Percentiles rank a stretch among this genome's conserved stretches.
Evolutionary conservation across 2,113 vertebrate species (phyloP).

Genomic region (Isichthys henryi): DNA sequence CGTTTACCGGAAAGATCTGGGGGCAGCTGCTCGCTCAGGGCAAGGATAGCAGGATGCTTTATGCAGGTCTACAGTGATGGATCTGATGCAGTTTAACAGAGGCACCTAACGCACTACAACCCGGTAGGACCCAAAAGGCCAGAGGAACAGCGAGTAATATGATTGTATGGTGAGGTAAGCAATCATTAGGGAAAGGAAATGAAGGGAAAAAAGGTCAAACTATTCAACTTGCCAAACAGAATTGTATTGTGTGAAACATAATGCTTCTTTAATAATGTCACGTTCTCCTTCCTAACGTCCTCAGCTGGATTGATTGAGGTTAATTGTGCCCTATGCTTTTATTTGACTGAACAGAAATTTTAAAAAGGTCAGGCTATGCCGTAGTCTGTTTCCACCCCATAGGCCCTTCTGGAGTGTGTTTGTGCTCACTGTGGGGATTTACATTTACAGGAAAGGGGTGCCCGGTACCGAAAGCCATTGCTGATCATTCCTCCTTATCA

Average conservation of each 20-base stretch:
- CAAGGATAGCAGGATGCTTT: not conserved
- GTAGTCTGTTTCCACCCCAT: not conserved
- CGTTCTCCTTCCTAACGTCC: not conserved
- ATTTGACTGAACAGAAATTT: not conserved
- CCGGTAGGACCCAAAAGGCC: not conserved
- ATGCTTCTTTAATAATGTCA: slow-evolving; percentile 14
- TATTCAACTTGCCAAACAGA: slow-evolving; percentile 7
- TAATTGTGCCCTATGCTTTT: slow-evolving; percentile 12
- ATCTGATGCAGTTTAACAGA: not conserved
- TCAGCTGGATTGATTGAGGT: slow-evolving; percentile 6
- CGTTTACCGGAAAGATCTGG: not conserved
- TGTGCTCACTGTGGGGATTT: not conserved
- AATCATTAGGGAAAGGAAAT: slow-evolving; percentile 8
- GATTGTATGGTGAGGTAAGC: not conserved
- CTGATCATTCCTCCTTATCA: not conserved
- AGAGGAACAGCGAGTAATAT: not conserved
- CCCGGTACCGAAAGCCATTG: not conserved
- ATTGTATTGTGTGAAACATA: slow-evolving; percentile 9
- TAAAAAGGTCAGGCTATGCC: slow-evolving; percentile 3
- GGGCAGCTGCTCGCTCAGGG: not conserved
- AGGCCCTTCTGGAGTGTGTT: not conserved
- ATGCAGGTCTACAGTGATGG: not conserved
- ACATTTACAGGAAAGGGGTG: not conserved
- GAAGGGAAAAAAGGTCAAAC: slow-evolving; percentile 9
- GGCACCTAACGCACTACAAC: not conserved